Evolutionary conservation across 2,888 invertebrate species (phyloP), one percentile per base, ranked within the genome.

Genomic region (Vanessa cardui): DNA sequence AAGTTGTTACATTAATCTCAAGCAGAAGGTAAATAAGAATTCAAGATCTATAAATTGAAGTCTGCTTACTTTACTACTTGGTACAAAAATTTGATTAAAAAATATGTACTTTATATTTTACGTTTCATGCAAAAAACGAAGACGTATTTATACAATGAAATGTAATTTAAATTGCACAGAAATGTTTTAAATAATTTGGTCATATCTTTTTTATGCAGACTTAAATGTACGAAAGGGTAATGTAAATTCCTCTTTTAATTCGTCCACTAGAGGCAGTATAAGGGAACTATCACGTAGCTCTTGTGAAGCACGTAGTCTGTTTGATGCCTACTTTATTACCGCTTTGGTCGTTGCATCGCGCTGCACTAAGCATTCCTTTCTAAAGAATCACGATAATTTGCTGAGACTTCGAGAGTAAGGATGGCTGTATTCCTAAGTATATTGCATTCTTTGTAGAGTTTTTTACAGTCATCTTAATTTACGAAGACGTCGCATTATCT

Each of bases 271-370:
- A 56, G 47, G 63, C 64, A 66, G 64, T 60, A 26, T 60, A 61
- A 64, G 65, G 67, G 62, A 71, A 71, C 65, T 72, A 73, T 73
- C 77, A 80, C 78, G 77, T 79, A 74, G 72, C 62, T 80, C 78
- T 84, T 83, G 74, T 78, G 78, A 78, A 79, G 83, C 88, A 89
- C 89, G 88, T 86, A 84, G 72, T 75, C 74, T 75, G 76, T 82
- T 82, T 85, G 87, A 86, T 87, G 89, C 85, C 85, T 84, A 82
- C 83, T 88, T 89, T 90, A 90, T 87, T 87, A 83, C 82, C 78
- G 73, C 76, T 82, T 75, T 72, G 82, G 78, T 80, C 61, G 54
- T 66, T 69, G 69, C 71, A 71, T 69, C 62, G 69, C 47, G 59
- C 58, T 66, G 71, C 71, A 71, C 63, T 66, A 47, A 62, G 62